Evolutionary conservation across 2,113 vertebrate species (phyloP).

Genomic region (Macroglossus sobrinus): DNA sequence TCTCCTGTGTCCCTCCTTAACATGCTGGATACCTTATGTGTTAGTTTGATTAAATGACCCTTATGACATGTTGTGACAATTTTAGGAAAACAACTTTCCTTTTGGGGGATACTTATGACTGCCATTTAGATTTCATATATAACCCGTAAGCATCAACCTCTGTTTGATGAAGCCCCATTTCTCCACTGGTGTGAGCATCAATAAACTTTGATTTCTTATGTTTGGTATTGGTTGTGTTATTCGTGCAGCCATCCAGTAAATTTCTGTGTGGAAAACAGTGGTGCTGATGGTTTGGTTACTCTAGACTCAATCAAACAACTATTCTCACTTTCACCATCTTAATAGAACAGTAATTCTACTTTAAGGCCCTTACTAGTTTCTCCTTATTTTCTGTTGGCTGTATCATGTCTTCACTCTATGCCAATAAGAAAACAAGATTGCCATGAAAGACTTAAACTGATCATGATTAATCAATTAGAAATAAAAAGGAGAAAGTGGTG

Average conservation of each 20-base stretch:
- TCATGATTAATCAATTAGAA: not conserved
- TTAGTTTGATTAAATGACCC: not conserved
- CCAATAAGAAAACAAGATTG: not conserved
- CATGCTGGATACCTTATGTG: fast-evolving
- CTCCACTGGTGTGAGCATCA: not conserved
- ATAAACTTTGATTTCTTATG: not conserved
- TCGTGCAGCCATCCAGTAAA: not conserved
- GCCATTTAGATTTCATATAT: not conserved
- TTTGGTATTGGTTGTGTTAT: not conserved
- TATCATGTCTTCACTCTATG: not conserved
- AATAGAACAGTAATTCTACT: not conserved
- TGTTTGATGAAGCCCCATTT: not conserved
- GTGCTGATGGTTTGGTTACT: not conserved
- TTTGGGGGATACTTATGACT: not conserved
- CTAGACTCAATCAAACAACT: not conserved
- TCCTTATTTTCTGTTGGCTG: not conserved
- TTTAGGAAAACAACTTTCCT: not conserved
- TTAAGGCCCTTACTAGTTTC: not conserved
- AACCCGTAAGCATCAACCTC: not conserved
- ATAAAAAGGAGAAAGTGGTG: not conserved
- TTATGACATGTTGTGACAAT: not conserved
- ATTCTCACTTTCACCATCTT: not conserved
- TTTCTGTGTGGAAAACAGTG: not conserved
- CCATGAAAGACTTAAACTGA: not conserved
- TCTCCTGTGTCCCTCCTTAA: not conserved